Percentiles rank a stretch among this genome's conserved stretches.
These are phyloP conservation scores for Paramormyrops hopkinsi DNA, from an alignment of 2,797 vertebrate genomes.

Conservation along the genomic window DNA sequence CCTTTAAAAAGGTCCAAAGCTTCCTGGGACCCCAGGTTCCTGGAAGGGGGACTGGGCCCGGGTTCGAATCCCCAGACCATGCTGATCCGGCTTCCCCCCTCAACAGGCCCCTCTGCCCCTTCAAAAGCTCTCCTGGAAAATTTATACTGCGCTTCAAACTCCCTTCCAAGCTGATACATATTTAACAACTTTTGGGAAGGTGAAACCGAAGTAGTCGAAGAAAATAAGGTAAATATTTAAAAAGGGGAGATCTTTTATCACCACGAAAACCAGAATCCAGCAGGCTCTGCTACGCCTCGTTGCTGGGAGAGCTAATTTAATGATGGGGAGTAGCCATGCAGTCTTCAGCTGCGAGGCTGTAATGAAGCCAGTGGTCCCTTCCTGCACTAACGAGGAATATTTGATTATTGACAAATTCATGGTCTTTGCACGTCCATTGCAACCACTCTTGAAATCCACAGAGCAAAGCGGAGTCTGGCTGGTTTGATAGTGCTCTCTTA, in stretches of 20 bases:
- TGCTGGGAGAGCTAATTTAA: constrained; percentile 9
- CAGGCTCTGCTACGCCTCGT: background rate
- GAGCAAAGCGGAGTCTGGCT: background rate
- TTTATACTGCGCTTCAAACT: constrained; percentile 14
- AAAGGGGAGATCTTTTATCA: constrained; percentile 1
- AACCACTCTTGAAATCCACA: background rate
- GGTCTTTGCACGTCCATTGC: background rate
- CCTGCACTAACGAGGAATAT: background rate
- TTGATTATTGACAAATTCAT: background rate
- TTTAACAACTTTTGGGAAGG: constrained; percentile 13
- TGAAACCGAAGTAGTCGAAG: background rate
- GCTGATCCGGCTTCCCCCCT: no score
- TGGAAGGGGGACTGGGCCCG: background rate
- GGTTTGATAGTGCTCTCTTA: background rate
- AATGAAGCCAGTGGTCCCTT: background rate
- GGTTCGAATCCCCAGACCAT: background rate
- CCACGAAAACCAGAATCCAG: background rate
- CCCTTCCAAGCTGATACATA: background rate
- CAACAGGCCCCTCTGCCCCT: background rate
- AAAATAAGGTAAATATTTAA: constrained; percentile 19
- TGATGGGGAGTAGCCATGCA: background rate
- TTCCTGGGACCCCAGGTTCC: background rate
- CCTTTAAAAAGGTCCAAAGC: background rate
- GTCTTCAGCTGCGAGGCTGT: background rate
- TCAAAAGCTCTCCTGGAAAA: constrained; percentile 17